phyloP scores from a whole-genome alignment of 2,888 invertebrate species.

The Isotomurus palustris region DNA sequence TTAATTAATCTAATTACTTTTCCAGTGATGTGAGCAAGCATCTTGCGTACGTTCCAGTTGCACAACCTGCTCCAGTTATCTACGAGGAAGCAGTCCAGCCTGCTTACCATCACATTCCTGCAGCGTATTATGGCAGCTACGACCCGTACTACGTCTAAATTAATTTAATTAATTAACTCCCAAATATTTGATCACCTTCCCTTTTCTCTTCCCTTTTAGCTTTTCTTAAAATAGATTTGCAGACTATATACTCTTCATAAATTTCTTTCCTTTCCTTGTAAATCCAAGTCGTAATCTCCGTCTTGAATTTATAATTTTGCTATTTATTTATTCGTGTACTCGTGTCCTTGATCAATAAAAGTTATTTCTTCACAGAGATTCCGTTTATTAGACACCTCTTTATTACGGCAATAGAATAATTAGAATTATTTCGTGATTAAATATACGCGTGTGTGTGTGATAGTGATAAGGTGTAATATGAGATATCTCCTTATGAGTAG shows the following conservation, averaged over 20 bases:
- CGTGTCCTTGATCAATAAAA: no score
- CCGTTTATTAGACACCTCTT: neutral
- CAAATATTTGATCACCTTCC: no score
- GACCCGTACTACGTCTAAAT: constrained; percentile 5
- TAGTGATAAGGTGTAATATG: no score
- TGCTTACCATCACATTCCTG: constrained; percentile 1
- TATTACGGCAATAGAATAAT: no score
- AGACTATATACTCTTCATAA: no score
- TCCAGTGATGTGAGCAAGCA: constrained; percentile 41
- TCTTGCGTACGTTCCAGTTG: constrained; percentile 28
- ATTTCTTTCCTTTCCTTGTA: no score
- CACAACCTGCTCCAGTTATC: constrained; percentile 21
- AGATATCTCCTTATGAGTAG: no score
- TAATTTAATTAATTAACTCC: no score
- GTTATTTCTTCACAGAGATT: neutral
- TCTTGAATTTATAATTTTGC: neutral
- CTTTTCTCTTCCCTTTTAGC: no score
- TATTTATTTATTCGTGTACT: neutral
- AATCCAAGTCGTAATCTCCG: neutral
- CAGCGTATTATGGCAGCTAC: constrained; percentile 1
- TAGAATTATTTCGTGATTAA: no score
- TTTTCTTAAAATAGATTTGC: no score
- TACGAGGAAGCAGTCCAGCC: constrained; percentile 10
- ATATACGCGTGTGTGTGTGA: no score
- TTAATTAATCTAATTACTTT: constrained; percentile 1